These are phyloP conservation scores for Agriotes lineatus DNA, from an alignment of 2,888 invertebrate genomes.

Conservation along the genomic window DNA sequence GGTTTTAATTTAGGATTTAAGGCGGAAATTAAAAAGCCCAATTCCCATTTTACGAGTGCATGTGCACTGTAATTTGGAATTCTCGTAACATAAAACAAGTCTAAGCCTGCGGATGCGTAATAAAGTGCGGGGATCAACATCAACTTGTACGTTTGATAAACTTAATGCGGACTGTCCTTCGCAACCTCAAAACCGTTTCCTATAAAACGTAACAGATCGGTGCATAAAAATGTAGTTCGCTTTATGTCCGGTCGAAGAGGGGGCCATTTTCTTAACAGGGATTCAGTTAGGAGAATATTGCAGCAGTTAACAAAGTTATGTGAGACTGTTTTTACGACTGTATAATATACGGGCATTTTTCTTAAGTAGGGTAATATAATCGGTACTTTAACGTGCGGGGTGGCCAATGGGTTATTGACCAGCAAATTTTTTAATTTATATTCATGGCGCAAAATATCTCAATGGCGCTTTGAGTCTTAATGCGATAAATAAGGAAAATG, in stretches of 20 bases:
- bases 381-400: background rate
- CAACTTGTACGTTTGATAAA: conserved; percentile 1
- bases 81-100: conserved; percentile 6
- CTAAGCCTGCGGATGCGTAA: background rate
- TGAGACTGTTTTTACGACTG: conserved; percentile 15
- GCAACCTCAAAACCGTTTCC: no score
- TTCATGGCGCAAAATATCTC: background rate
- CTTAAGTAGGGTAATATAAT: conserved; percentile 4
- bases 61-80: conserved; percentile 17
- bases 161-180: background rate
- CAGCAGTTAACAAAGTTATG: conserved; percentile 3
- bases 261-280: conserved; percentile 1
- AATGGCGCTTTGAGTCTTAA: no score
- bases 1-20: background rate
- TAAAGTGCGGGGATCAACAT: conserved; percentile 7
- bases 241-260: background rate
- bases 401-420: conserved; percentile 7
- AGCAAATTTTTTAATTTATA: conserved; percentile 6
- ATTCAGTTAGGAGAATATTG: background rate
- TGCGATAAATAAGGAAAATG: no score
- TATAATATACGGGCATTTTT: conserved; percentile 7
- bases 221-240: background rate
- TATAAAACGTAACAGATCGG: background rate
- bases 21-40: background rate
- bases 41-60: conserved; percentile 13